Conservation (phyloP, 2,797 vertebrate species). For the Silurus aristotelis region DNA sequence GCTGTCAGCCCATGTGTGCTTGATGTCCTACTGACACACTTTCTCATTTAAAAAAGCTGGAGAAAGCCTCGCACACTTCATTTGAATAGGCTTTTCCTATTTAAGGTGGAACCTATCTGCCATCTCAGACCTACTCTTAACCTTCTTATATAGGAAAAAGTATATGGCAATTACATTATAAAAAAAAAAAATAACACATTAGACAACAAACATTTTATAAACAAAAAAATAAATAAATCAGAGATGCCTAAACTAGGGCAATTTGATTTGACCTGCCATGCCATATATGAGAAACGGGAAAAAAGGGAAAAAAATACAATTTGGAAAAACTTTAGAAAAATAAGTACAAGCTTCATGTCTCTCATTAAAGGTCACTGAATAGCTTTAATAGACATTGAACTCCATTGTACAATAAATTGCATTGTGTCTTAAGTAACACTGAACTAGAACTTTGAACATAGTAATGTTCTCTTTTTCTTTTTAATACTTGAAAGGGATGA, state of each 20-base stretch:
- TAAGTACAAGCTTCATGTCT: too few species aligned
- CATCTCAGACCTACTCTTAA: background rate
- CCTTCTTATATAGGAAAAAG: background rate
- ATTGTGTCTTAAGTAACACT: too few species aligned
- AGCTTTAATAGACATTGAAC: too few species aligned
- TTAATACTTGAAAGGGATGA: too few species aligned
- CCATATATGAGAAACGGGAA: too few species aligned
- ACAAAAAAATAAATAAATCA: background rate
- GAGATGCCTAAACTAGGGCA: background rate
- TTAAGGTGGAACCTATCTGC: constrained; percentile 71
- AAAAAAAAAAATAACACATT: background rate
- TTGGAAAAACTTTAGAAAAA: too few species aligned
- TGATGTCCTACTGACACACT: constrained; percentile 86
- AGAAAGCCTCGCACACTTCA: constrained; percentile 46
- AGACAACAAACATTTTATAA: background rate
- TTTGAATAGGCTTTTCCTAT: constrained; percentile 54
- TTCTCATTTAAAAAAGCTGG: constrained; percentile 69
- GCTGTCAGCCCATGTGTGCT: constrained; percentile 74
- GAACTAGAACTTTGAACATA: too few species aligned
- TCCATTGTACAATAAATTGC: too few species aligned
- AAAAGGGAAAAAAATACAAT: too few species aligned
- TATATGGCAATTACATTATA: background rate
- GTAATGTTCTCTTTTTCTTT: too few species aligned
- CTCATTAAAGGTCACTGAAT: too few species aligned
- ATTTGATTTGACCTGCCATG: too few species aligned